Evolutionary conservation across 2,113 vertebrate genomes (phyloP).

Genomic region (Rhodinocichla rosea): DNA sequence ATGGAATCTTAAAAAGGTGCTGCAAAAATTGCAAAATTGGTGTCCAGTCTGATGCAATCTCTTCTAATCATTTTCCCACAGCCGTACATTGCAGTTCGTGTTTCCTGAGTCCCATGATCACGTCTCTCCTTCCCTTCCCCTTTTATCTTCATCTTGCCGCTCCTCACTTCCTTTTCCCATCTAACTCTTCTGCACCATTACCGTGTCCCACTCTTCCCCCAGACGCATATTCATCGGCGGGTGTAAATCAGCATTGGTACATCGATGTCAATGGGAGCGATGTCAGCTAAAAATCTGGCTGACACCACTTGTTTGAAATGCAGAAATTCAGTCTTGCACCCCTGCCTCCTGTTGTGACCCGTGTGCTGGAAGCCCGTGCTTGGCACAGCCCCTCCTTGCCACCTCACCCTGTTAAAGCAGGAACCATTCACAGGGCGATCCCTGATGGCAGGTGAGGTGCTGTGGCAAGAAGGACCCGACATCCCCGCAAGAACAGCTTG

Average conservation of each 20-base stretch:
- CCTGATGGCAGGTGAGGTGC: not conserved
- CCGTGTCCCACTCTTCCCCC: not conserved
- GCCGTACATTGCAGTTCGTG: not conserved
- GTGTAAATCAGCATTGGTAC: not conserved
- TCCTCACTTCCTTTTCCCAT: constrained; percentile 8
- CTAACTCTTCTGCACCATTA: not conserved
- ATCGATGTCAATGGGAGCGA: not conserved
- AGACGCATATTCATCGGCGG: not conserved
- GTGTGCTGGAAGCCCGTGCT: not conserved
- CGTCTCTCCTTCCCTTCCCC: not conserved
- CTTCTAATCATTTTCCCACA: constrained; percentile 39
- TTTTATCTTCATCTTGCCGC: constrained; percentile 22
- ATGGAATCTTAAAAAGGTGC: constrained; percentile 47
- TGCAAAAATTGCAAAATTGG: constrained; percentile 27
- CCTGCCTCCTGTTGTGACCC: not conserved
- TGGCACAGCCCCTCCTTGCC: not conserved
- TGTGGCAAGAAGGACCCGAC: not conserved
- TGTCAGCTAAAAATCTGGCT: not conserved
- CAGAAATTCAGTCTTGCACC: constrained; percentile 15
- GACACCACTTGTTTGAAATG: constrained; percentile 18
- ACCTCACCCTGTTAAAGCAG: not conserved
- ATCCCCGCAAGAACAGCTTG: not conserved
- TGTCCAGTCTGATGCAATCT: constrained; percentile 42
- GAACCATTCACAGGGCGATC: not conserved
- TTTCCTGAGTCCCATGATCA: constrained; percentile 8